Evolutionary conservation across 2,797 vertebrate species (phyloP), one percentile per base, ranked within the genome.

Genomic region (Odontamblyopus rebecca): DNA sequence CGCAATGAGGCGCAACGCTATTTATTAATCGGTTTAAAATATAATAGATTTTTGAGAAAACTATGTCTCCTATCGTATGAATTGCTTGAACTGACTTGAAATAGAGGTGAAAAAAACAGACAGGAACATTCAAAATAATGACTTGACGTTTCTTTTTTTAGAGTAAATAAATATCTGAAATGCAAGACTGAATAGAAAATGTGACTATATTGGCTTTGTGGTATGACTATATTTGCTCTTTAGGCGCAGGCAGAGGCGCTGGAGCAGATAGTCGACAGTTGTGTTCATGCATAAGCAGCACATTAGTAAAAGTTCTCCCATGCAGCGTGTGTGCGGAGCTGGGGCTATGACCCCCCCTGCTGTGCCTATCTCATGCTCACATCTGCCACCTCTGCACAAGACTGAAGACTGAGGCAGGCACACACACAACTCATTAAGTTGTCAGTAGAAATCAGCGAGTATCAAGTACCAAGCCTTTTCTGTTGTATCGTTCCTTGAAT

Each of bases 261-360:
- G 68, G 75, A 82, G 81, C 73, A 88, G 82, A 85, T 81, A 72
- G 75, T 78, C 72, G 56, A 84, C 73, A 84, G 76, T 81, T 85
- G 84, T 85, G 79, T 76, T 81, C 84, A 78, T 84, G 83, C 85
- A 89, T 83, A 86, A 85, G 77, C 76, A 86, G 82, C 86, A 83
- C 80, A 87, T 88, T 86, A 83, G 80, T 86, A 79, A 86, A 88
- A 89, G 82, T 85, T 89, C 86, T 79, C 84, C 82, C 85, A 48
- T 48, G 44, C 44, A 87, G 80, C 75, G 77, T 87, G 80, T 83
- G 82, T 81, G 85, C 85, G 83, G 77, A 87, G 82, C 82, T 82
- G 84, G 79, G 85, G 75, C 67, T 80, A 86, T 87, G 85, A 82
- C 85, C 84, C 87, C 73, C 82, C 85, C 86, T 84, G 81, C 85